phyloP scores from a whole-genome alignment of 1,140 invertebrate species.

The Drosophila virilis region DNA sequence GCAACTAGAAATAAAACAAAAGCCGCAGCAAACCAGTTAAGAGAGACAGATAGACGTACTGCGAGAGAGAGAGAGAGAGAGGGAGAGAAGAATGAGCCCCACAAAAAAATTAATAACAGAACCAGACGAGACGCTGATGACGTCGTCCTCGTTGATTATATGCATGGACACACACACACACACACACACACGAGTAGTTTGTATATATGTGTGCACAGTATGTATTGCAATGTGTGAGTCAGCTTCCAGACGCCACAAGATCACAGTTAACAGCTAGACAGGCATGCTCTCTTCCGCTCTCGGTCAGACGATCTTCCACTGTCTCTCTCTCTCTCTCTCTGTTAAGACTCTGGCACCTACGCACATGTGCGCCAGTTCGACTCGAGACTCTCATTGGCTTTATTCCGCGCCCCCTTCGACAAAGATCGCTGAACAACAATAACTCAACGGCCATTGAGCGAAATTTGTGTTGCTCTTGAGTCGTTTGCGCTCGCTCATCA shows the following conservation, averaged over 20 bases:
- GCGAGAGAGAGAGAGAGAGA: not conserved
- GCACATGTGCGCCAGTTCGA: constrained; percentile 12
- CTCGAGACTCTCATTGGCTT: constrained; percentile 8
- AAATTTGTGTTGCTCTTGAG: not conserved
- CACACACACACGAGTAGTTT: not conserved
- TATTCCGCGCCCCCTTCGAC: no score
- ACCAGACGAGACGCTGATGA: constrained; percentile 32
- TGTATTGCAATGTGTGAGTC: constrained; percentile 29
- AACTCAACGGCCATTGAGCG: constrained; percentile 2
- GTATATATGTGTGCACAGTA: not conserved
- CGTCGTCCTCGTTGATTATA: constrained; percentile 40
- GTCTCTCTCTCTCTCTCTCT: not conserved
- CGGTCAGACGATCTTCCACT: not conserved
- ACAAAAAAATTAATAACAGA: constrained; percentile 31
- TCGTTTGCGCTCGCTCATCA: not conserved
- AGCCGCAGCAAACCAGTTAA: constrained; percentile 39
- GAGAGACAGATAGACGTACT: not conserved
- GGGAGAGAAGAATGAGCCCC: not conserved
- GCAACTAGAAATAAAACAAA: constrained; percentile 10
- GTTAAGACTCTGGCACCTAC: constrained; percentile 24
- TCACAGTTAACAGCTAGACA: constrained; percentile 27
- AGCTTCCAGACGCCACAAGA: constrained; percentile 37
- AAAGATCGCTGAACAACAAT: constrained; percentile 17
- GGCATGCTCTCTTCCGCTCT: not conserved
- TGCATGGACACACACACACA: constrained; percentile 6